Evolutionary conservation across 1,140 invertebrate genomes (phyloP), one percentile per base, ranked within the genome.

Genomic region (Kradibia gibbosae): DNA sequence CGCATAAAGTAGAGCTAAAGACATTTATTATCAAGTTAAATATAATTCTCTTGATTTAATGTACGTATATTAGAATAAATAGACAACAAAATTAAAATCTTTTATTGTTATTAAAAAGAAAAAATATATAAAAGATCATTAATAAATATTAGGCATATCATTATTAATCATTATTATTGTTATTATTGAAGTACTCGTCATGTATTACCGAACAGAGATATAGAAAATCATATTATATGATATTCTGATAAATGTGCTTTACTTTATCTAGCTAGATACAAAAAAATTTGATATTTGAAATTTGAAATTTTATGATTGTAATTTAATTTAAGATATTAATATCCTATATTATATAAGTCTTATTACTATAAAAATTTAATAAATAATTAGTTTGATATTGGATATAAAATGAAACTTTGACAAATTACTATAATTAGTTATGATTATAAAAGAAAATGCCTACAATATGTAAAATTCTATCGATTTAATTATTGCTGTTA

Each of bases 361-460:
- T 25, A 42, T 3, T 25, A 34, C 25, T 45, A 28, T 45, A 70
- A 11, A 45, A 42, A 70, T 3, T 70, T 78, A 48, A 17, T 15
- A 78, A 67, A 20, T 55, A 42, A 78, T 50, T 8, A 17, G 2
- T 28, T 22, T 13, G 45, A 70, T 78, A n/a, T n/a, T n/a, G n/a
- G n/a, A n/a, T 50, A 53, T 45, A 65, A 78, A 62, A 78, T 67
- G 70, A 39, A 36, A 13, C 15, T 53, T 53, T 53, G 50, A 10
- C 22, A 53, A 53, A 53, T 8, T 17, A 53, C 50, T 13, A 17
- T 15, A 53, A 53, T 53, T 53, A 8, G 13, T 17, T 53, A 53
- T 17, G 4, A 53, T 20, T 15, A 53, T 8, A 20, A 53, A 53
- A 8, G 2, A 8, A 13, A 53, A 8, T 13, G 3, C 3, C 50